phyloP scores from a whole-genome alignment of 2,113 vertebrate genomes.

The Eonycteris spelaea region DNA sequence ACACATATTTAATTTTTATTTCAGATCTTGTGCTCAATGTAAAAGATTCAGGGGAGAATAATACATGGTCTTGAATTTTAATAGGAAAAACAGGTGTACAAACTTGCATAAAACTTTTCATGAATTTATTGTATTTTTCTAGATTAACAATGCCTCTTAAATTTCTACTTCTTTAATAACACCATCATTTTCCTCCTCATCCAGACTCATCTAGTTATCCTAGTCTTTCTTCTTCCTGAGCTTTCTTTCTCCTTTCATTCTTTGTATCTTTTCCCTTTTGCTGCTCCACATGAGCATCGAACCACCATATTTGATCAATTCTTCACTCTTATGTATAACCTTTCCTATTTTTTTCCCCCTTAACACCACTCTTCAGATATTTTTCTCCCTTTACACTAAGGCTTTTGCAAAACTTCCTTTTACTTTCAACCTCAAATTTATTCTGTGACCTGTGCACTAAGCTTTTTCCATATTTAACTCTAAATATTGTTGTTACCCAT shows the following conservation, averaged over 20 bases:
- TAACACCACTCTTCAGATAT: neutral
- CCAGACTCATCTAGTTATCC: neutral
- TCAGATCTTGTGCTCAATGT: neutral
- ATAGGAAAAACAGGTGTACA: neutral
- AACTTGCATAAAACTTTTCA: neutral
- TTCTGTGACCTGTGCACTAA: neutral
- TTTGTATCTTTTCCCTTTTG: neutral
- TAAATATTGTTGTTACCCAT: neutral
- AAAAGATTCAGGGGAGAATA: neutral
- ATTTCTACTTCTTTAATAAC: neutral
- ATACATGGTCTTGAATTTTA: neutral
- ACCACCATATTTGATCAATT: neutral
- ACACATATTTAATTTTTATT: too few species aligned
- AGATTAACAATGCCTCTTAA: neutral
- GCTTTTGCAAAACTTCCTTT: neutral
- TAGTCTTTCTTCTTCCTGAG: neutral
- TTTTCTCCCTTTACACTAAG: neutral
- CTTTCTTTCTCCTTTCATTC: neutral
- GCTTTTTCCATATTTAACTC: neutral
- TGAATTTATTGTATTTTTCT: neutral
- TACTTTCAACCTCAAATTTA: conserved; percentile 13
- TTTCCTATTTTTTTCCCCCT: neutral
- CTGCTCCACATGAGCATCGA: neutral
- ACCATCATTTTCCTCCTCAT: neutral
- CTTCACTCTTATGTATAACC: neutral